Evolutionary conservation across 2,797 vertebrate genomes (phyloP), one percentile per base, ranked within the genome.

Genomic region (Danio choprae): DNA sequence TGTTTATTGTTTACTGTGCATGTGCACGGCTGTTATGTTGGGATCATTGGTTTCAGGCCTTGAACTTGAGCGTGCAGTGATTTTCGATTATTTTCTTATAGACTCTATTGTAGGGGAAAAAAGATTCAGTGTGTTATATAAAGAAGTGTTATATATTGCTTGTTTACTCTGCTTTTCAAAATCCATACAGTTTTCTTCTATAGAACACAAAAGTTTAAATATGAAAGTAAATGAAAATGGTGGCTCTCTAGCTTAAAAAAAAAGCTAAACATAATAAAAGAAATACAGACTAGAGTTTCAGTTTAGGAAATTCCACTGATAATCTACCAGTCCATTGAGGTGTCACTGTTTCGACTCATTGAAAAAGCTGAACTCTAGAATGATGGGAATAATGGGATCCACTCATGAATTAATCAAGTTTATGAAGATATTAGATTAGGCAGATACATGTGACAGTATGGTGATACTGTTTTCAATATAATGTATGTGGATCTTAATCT

Each of bases 1-100:
- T 84, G 83, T 90, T 92, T 82, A 86, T 79, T 83, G 86, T 86
- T 85, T 85, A 86, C 87, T 88, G 87, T 51, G 40, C 75, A 63
- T 81, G 59, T 77, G 22, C 36, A 60, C 71, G 65, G n/a, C 51
- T 82, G 72, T 83, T 77, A 81, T 67, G 50, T 59, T 55, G 3
- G 58, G 51, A 58, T 62, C 46, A 59, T 68, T 77, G 55, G 51
- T 79, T 78, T 72, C 29, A 79, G 71, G 77, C 62, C 18, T 56
- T 65, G 20, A 41, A 60, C 36, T 74, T 81, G 48, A 58, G 77
- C 12, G 8, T 79, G 74, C 81, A 81, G 67, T 79, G 56, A 81
- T 79, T 75, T 77, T 55, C 15, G 12, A 60, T 29, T 60, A 36
- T 55, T 36, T 79, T 22, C 72, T 80, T 70, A 51, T 55, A 59